A percentile compares a stretch with the other conserved stretches of the same genome.
Conservation (phyloP, 2,113 vertebrate genomes). For the Cichladusa arquata region DNA sequence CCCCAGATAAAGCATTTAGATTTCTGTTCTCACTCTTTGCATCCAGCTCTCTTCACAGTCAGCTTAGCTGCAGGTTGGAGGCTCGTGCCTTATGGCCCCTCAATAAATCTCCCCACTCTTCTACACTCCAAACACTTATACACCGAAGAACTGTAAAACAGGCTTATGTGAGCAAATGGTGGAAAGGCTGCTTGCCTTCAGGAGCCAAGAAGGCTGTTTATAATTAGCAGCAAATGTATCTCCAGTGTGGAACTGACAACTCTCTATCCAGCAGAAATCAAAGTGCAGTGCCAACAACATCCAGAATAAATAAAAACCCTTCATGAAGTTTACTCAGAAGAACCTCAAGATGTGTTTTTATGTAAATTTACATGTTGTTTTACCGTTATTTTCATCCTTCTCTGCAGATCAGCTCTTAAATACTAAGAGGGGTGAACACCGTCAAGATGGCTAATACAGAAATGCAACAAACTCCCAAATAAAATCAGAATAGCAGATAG, state of each 20-base stretch:
- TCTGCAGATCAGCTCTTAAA: not conserved
- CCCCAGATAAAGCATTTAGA: not conserved
- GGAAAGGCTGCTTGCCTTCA: not conserved
- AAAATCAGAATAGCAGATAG: not conserved
- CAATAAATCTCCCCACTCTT: not conserved
- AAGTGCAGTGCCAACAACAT: not conserved
- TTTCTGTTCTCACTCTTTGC: not conserved
- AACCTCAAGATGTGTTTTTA: not conserved
- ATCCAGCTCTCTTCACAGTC: not conserved
- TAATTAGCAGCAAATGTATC: conserved; percentile 18
- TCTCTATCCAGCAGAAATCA: not conserved
- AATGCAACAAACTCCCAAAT: not conserved
- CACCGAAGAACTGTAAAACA: not conserved
- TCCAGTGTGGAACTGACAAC: not conserved
- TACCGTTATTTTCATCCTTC: not conserved
- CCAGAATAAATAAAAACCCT: not conserved
- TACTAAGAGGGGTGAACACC: not conserved
- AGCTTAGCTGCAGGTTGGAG: not conserved
- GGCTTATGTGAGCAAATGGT: not conserved
- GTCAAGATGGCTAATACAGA: not conserved
- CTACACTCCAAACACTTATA: not conserved
- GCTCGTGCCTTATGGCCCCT: not conserved
- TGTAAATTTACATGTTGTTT: not conserved
- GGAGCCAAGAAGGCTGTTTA: not conserved
- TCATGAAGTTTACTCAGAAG: not conserved